Percentiles rank a stretch among this genome's conserved stretches.
Evolutionary conservation across 1,140 invertebrate genomes (phyloP).

Genomic region (Campoletis sonorensis): DNA sequence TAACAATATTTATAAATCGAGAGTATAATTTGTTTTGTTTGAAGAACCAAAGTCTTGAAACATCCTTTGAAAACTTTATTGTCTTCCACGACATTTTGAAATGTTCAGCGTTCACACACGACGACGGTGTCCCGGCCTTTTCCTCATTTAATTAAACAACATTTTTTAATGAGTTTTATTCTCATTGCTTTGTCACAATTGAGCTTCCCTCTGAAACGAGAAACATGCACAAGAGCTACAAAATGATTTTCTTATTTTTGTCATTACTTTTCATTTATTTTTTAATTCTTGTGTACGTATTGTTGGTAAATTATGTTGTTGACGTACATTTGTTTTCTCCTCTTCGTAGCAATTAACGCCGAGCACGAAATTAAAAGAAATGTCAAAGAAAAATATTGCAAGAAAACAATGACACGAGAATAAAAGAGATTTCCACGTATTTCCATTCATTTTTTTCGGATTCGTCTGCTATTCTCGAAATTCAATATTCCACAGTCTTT

Average conservation of each 20-base stretch:
- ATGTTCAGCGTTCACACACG: not conserved
- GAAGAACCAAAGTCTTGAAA: not conserved
- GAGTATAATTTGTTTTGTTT: not conserved
- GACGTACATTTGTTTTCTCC: not conserved
- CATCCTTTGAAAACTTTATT: not conserved
- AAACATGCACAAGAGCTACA: too few species aligned
- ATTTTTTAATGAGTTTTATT: slow-evolving; percentile 16
- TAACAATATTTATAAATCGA: not conserved
- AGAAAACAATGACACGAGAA: too few species aligned
- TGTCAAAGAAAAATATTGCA: too few species aligned
- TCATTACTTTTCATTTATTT: too few species aligned
- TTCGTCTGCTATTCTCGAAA: not conserved
- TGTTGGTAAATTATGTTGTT: not conserved
- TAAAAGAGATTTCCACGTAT: not conserved
- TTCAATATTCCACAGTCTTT: not conserved
- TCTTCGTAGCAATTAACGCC: not conserved
- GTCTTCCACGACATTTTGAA: not conserved
- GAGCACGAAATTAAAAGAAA: too few species aligned
- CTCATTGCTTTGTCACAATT: not conserved
- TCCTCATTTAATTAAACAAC: slow-evolving; percentile 10
- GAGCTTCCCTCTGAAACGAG: not conserved
- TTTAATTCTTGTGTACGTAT: not conserved
- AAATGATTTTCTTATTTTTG: not conserved
- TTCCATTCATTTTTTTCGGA: not conserved
- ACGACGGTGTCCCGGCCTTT: not conserved